phyloP scores from a whole-genome alignment of 2,888 invertebrate species.

The Cenopis cana region DNA sequence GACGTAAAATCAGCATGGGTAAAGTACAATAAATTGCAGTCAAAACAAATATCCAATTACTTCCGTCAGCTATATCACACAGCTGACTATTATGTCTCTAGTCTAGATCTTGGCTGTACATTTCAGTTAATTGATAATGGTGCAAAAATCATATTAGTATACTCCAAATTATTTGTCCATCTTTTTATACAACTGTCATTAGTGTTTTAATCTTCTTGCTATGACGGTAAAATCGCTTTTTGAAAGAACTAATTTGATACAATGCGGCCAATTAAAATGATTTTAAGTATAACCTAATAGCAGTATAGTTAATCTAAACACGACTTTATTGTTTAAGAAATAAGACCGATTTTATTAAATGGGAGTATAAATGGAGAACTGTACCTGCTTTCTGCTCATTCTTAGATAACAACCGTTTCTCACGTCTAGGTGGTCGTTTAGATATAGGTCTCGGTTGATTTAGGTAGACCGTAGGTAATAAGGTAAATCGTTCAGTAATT shows the following conservation, averaged over 20 bases:
- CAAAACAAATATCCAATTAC: slow-evolving; percentile 23
- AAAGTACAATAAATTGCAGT: background rate
- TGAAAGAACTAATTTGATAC: too few relatives aligned
- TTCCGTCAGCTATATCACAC: background rate
- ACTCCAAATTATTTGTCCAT: too few relatives aligned
- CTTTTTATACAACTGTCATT: too few relatives aligned
- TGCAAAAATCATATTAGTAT: background rate
- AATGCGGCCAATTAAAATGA: too few relatives aligned
- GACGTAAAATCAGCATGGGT: background rate
- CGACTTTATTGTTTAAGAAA: background rate
- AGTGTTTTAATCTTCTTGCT: too few relatives aligned
- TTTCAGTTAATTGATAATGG: slow-evolving; percentile 9
- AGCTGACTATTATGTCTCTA: slow-evolving; percentile 8
- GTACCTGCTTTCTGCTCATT: slow-evolving; percentile 20
- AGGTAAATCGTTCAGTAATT: slow-evolving; percentile 18
- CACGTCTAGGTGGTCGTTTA: slow-evolving; percentile 32
- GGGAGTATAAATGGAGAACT: slow-evolving; percentile 1
- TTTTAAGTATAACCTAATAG: too few relatives aligned
- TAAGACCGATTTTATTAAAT: background rate
- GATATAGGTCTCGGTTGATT: slow-evolving; percentile 31
- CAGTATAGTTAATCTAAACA: background rate
- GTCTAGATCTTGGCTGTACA: slow-evolving; percentile 11
- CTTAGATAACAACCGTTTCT: slow-evolving; percentile 31
- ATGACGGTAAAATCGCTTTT: too few relatives aligned
- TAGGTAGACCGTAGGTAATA: slow-evolving; percentile 19